A percentile compares a stretch with the other conserved stretches of the same genome.
Evolutionary conservation across 2,797 vertebrate genomes (phyloP).

Genomic region (Phaenicophaeus curvirostris): DNA sequence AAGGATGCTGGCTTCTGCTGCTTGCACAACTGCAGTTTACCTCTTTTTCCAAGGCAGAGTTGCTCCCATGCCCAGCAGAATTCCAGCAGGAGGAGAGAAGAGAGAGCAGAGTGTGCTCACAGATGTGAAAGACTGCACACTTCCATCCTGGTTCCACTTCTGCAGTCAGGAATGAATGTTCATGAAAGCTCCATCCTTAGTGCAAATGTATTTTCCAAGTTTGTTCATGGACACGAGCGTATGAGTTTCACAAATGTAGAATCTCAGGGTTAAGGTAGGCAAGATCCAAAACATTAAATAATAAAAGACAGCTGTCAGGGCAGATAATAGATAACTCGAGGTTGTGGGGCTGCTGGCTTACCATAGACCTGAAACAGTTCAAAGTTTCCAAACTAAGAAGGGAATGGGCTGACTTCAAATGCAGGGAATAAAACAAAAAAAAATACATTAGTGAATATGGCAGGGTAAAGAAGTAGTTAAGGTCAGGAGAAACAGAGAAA

Average conservation of each 20-base stretch:
- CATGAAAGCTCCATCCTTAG: background rate
- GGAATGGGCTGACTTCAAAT: background rate
- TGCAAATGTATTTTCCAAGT: background rate
- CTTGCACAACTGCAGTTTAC: background rate
- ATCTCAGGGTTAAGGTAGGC: background rate
- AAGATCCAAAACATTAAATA: background rate
- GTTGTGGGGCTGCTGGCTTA: background rate
- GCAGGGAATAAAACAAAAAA: background rate
- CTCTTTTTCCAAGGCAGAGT: background rate
- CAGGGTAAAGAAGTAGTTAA: background rate
- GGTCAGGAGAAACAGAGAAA: background rate
- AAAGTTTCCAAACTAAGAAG: background rate
- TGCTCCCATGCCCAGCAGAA: background rate
- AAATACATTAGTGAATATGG: background rate
- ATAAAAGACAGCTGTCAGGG: background rate
- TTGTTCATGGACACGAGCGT: background rate
- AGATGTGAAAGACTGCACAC: background rate
- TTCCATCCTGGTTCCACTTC: background rate
- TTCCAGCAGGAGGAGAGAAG: background rate
- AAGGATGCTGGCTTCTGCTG: background rate
- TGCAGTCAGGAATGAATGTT: background rate
- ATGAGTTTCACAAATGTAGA: background rate
- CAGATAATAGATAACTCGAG: background rate
- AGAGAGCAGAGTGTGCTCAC: background rate
- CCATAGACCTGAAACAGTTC: background rate